Conservation (phyloP, 64 coral and sea anemone species). For the Montipora cactus region DNA sequence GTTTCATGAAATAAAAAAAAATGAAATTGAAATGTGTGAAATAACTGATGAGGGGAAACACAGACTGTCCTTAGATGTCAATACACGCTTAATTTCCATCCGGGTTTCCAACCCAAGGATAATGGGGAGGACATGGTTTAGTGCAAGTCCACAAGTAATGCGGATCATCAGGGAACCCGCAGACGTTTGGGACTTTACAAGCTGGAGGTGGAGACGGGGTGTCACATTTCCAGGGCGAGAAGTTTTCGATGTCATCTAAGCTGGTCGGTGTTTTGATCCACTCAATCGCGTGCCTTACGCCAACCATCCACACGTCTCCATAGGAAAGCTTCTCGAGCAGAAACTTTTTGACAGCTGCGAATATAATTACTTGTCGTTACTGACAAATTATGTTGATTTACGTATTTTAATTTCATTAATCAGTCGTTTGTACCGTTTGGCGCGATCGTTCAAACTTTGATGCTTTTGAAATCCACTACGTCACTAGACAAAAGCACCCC, state of each 20-base stretch:
- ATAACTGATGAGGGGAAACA: background rate
- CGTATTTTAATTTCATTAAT: too few relatives aligned
- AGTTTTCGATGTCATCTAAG: slow-evolving; percentile 82
- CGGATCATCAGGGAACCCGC: slow-evolving; percentile 35
- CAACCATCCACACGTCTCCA: slow-evolving; percentile 86
- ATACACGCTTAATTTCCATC: slow-evolving; percentile 49
- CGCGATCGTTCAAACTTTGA: too few relatives aligned
- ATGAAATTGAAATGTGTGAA: too few relatives aligned
- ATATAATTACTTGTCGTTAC: background rate
- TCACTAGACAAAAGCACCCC: too few relatives aligned
- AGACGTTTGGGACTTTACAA: slow-evolving; percentile 68
- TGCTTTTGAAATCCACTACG: too few relatives aligned
- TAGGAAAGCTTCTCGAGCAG: slow-evolving; percentile 49
- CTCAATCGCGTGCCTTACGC: slow-evolving; percentile 80
- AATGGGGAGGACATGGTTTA: slow-evolving; percentile 66
- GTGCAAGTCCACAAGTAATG: slow-evolving; percentile 65
- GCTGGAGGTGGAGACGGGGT: slow-evolving; percentile 72
- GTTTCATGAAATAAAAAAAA: too few relatives aligned
- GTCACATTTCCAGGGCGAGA: slow-evolving; percentile 89
- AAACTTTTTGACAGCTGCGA: slow-evolving; percentile 72
- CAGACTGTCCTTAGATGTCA: background rate
- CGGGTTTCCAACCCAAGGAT: slow-evolving; percentile 90
- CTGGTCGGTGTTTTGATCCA: slow-evolving; percentile 89
- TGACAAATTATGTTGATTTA: too few relatives aligned
- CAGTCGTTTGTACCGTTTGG: too few relatives aligned